Conservation (phyloP, 2,113 vertebrate species). For the Cyanoramphus novaezelandiae region DNA sequence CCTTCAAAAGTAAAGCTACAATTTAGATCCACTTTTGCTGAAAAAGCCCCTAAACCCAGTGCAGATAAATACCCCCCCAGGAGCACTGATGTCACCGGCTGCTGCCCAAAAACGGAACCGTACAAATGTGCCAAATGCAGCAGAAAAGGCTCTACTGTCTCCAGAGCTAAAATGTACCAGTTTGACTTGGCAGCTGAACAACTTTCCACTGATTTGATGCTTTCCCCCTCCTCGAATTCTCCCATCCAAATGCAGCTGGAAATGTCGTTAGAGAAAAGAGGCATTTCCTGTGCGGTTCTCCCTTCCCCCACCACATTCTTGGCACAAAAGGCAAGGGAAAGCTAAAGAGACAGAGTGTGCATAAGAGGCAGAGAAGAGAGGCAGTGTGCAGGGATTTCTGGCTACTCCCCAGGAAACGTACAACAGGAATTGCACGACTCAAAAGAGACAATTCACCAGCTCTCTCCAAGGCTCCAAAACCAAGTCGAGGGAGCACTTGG, state of each 20-base stretch:
- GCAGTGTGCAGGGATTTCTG: conserved; percentile 67
- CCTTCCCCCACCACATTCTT: conserved; percentile 75
- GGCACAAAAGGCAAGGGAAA: conserved; percentile 69
- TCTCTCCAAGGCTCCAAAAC: background rate
- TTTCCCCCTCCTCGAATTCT: conserved; percentile 62
- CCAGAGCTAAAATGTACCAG: conserved; percentile 72
- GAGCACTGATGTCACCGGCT: conserved; percentile 45
- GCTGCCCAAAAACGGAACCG: conserved; percentile 40
- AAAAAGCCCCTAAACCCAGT: background rate
- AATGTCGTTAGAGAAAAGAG: conserved; percentile 73
- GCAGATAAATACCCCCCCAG: conserved; percentile 18
- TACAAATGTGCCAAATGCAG: conserved; percentile 46
- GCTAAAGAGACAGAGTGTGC: conserved; percentile 54
- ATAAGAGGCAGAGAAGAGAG: conserved; percentile 55
- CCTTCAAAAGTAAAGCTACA: background rate
- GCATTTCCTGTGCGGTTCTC: conserved; percentile 80
- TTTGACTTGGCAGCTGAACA: conserved; percentile 75
- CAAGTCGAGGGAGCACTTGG: background rate
- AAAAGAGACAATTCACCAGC: conserved; percentile 23
- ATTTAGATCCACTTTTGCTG: background rate
- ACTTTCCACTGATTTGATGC: conserved; percentile 72
- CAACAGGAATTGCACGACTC: conserved; percentile 58
- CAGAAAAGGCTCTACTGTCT: conserved; percentile 71
- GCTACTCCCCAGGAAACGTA: conserved; percentile 48
- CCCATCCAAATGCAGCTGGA: conserved; percentile 74